These are phyloP conservation scores for Periplaneta americana DNA, from an alignment of 1,140 invertebrate species.

Conservation along the genomic window DNA sequence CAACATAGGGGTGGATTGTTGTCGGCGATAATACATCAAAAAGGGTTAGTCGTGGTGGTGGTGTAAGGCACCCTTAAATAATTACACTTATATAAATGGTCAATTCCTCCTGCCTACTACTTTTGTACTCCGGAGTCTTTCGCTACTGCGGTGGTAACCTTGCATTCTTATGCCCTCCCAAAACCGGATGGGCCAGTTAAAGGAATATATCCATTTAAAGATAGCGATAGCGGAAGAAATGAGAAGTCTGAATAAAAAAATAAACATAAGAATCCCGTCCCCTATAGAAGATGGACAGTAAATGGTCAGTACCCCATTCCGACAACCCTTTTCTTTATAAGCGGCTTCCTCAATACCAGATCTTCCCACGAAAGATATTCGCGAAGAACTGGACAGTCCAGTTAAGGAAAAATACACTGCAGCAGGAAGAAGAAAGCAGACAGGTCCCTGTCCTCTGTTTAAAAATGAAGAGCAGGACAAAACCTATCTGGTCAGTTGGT, in stretches of 20 bases:
- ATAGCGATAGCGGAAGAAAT: background rate
- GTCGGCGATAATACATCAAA: background rate
- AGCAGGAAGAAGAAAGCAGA: background rate
- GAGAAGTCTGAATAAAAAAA: background rate
- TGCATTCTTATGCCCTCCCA: background rate
- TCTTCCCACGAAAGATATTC: background rate
- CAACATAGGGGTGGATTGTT: background rate
- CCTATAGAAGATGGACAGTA: background rate
- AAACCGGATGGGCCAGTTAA: background rate
- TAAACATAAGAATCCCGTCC: background rate
- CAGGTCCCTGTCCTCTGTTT: background rate
- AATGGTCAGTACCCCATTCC: background rate
- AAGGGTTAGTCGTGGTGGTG: no score
- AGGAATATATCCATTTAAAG: background rate
- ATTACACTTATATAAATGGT: background rate
- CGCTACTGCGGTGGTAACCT: background rate
- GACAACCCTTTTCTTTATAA: background rate
- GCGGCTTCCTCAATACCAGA: background rate
- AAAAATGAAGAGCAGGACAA: background rate
- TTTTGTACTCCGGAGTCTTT: background rate
- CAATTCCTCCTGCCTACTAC: background rate
- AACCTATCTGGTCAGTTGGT: background rate
- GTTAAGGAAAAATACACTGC: background rate
- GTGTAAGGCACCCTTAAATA: constrained; percentile 1
- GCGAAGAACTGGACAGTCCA: background rate